These are phyloP conservation scores for Julus scanicus DNA, from an alignment of 2,888 invertebrate species.

Conservation along the genomic window DNA sequence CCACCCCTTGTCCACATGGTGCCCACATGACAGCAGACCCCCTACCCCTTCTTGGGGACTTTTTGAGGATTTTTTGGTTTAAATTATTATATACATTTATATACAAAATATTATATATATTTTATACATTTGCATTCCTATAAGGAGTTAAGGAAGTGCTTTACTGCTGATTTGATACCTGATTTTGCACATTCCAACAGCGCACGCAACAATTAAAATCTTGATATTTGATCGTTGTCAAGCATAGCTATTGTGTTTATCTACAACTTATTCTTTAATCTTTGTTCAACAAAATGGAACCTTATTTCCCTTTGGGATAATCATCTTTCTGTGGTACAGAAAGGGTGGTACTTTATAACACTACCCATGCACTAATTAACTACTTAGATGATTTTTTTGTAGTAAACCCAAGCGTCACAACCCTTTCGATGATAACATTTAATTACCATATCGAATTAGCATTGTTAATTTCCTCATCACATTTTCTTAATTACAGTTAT, in stretches of 20 bases:
- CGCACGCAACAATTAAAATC: background rate
- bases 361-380: background rate
- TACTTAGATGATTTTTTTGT: background rate
- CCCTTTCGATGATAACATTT: background rate
- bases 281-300: background rate
- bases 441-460: background rate
- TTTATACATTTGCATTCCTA: background rate
- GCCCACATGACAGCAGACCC: no score
- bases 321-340: background rate
- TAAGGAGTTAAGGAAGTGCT: background rate
- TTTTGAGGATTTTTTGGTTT: no score
- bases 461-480: background rate
- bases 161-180: slow-evolving; percentile 24
- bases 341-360: background rate
- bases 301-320: background rate
- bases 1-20: no score
- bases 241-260: background rate
- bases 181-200: background rate
- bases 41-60: no score
- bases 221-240: background rate
- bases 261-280: background rate
- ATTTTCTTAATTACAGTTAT: background rate
- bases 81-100: no score
- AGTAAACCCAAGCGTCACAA: background rate
- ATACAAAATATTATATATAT: no score